Evolutionary conservation across 2,797 vertebrate genomes (phyloP), one percentile per base, ranked within the genome.

Genomic region (Periparus ater): DNA sequence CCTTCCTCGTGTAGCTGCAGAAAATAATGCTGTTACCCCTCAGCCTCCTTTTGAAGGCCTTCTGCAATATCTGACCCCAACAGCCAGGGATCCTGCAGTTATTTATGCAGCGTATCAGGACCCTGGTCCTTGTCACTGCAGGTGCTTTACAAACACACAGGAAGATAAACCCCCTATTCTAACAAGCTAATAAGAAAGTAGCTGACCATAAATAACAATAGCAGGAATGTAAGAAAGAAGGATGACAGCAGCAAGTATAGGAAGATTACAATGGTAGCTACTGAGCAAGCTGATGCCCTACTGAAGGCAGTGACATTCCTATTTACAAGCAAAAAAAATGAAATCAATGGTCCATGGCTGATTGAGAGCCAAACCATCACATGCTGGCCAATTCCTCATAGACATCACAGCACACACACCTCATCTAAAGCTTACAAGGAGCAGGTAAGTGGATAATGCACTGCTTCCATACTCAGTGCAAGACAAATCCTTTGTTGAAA

Each of bases 221-320:
- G 20, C 73, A 70, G 82, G 25, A 72, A 66, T 44, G 73, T 85
- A 65, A 89, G 76, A 61, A 93, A 91, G 88, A 93, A 81, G 29
- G 29, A 95, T 90, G 80, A 48, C 58, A 88, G 51, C 50, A 74
- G 38, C 62, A 86, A 61, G 74, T 51, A 51, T 2, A 78, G 40
- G 85, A 85, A 91, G 70, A 96, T 90, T 91, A 84, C 66, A 70
- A n/a, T 68, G 50, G 61, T 91, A 95, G 72, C 27, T 82, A 73
- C 45, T 34, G 82, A 93, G 51, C 25, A 81, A 78, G 54, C 20
- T 91, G 79, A 78, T 88, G 42, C 15, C 34, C 30, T 89, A 32
- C 54, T 88, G 79, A 95, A 94, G 40, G 65, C 15, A 71, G 36
- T 10, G 36, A 73, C 9, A 3, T 85, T 80, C 87, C 84, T 89